These are phyloP conservation scores for Cyphomyrus plagiostoma DNA, from an alignment of 2,113 vertebrate species.

Conservation along the genomic window DNA sequence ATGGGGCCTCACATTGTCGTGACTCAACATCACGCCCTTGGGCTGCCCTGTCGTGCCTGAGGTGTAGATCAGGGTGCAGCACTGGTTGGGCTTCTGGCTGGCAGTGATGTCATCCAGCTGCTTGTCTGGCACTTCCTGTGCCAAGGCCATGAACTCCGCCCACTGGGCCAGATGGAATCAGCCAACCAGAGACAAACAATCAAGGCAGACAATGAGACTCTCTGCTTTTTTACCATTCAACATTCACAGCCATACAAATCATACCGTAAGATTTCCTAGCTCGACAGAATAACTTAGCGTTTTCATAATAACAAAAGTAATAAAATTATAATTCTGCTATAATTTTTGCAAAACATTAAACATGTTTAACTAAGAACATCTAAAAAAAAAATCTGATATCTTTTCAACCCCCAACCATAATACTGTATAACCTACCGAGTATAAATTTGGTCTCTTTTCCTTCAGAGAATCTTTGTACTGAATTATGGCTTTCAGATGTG, in stretches of 20 bases:
- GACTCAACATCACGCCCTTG: conserved; percentile 93
- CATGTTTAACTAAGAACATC: not conserved
- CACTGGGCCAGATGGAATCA: conserved; percentile 59
- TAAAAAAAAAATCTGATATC: not conserved
- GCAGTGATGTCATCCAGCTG: conserved; percentile 62
- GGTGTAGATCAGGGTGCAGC: conserved; percentile 85
- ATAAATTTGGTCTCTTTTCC: conserved; percentile 69
- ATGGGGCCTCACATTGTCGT: conserved; percentile 78
- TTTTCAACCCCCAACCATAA: not conserved
- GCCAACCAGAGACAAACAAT: not conserved
- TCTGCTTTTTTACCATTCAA: not conserved
- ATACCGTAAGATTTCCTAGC: not conserved
- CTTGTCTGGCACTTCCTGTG: conserved; percentile 51
- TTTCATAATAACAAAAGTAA: not conserved
- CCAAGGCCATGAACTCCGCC: conserved; percentile 79
- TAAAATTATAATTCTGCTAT: not conserved
- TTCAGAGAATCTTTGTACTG: conserved; percentile 71
- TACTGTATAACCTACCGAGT: conserved; percentile 61
- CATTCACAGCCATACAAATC: not conserved
- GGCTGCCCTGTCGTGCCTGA: conserved; percentile 82
- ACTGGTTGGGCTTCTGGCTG: conserved; percentile 81
- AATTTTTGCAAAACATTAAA: not conserved
- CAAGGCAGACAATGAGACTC: not conserved
- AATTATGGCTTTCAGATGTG: conserved; percentile 80
- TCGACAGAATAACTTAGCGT: not conserved